Conservation (phyloP, 2,888 invertebrate genomes). For the Drosophila infuscata region DNA sequence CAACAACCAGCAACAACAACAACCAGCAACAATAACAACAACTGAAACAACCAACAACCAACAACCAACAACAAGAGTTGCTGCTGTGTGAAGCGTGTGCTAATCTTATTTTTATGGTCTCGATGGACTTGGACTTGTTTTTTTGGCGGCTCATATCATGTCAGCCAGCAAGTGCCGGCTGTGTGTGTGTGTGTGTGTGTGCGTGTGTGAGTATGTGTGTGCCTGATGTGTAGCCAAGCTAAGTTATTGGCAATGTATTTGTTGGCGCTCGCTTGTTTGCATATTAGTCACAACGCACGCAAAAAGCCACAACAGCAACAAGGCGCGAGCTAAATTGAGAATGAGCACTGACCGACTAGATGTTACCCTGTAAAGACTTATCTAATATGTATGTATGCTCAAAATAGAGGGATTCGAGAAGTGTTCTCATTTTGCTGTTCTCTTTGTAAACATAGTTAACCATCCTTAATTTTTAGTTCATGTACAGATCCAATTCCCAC, state of each 20-base stretch:
- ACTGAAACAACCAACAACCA: conserved; percentile 13
- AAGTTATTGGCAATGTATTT: conserved; percentile 73
- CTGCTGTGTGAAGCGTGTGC: conserved; percentile 74
- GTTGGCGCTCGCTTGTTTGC: conserved; percentile 74
- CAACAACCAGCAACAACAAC: conserved; percentile 7
- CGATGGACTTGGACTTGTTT: conserved; percentile 75
- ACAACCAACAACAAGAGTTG: conserved; percentile 32
- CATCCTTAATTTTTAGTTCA: background rate
- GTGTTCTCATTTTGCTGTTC: background rate
- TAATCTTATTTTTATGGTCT: conserved; percentile 81
- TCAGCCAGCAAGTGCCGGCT: conserved; percentile 39
- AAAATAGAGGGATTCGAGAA: background rate
- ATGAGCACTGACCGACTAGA: background rate
- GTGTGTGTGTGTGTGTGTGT: conserved; percentile 46
- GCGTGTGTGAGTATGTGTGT: conserved; percentile 7
- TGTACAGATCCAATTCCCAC: background rate
- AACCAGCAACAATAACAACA: conserved; percentile 19
- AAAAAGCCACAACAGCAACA: conserved; percentile 30
- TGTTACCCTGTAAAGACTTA: conserved; percentile 6
- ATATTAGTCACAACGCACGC: conserved; percentile 72
- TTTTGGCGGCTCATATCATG: conserved; percentile 38
- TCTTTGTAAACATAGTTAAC: background rate
- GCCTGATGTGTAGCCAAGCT: conserved; percentile 72
- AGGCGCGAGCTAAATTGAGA: background rate
- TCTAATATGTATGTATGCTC: background rate